These are phyloP conservation scores for Lutraria rhynchaena DNA, from an alignment of 1,140 invertebrate genomes.

Conservation along the genomic window DNA sequence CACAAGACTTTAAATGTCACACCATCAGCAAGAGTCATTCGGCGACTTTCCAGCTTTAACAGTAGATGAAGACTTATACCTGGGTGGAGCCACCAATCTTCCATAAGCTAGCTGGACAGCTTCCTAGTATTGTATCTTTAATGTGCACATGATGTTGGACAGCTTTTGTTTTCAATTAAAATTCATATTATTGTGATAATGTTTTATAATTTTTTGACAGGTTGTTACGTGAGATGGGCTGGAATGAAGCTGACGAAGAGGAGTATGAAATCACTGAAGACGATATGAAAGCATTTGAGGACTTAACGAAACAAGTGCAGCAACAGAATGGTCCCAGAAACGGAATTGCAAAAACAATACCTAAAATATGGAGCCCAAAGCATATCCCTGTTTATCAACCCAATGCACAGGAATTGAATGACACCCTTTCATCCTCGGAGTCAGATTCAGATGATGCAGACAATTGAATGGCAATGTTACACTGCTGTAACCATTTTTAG, in stretches of 20 bases:
- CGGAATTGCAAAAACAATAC: slow-evolving; percentile 52
- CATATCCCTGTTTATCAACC: slow-evolving; percentile 71
- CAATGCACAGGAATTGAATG: slow-evolving; percentile 70
- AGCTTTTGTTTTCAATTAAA: not conserved
- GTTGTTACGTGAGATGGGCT: slow-evolving; percentile 81
- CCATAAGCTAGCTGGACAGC: no score
- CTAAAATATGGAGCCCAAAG: slow-evolving; percentile 72
- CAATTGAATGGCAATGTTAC: not conserved
- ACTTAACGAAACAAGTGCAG: slow-evolving; percentile 78
- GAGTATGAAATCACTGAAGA: slow-evolving; percentile 82
- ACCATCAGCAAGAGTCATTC: no score
- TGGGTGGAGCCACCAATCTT: no score
- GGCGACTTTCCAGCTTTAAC: no score
- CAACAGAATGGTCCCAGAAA: slow-evolving; percentile 57
- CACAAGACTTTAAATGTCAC: no score
- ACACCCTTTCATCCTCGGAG: slow-evolving; percentile 70
- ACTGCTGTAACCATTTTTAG: not conserved
- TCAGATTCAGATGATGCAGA: slow-evolving; percentile 66
- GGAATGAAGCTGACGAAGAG: slow-evolving; percentile 81
- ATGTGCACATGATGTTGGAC: not conserved
- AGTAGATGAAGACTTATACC: no score
- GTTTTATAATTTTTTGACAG: slow-evolving; percentile 64
- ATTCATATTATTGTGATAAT: not conserved
- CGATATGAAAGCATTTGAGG: slow-evolving; percentile 80
- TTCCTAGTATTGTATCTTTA: no score